Base-by-base conservation (phyloP, 2,888 invertebrate genomes). In the Andrena camellia region DNA sequence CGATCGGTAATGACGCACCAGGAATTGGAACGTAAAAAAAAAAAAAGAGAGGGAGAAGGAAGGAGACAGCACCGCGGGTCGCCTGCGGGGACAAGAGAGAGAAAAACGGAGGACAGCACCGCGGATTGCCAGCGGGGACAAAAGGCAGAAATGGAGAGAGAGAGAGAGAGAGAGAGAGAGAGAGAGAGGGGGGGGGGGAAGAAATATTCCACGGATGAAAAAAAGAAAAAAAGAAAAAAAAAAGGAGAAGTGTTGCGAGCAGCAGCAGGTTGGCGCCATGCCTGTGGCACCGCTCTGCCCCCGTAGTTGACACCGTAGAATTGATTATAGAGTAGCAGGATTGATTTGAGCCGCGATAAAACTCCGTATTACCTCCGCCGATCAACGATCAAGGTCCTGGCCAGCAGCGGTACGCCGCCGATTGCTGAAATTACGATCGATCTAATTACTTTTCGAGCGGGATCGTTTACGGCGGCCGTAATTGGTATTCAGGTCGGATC, bases 211-310 rank as follows among this genome's bases (percentile, higher is more conserved):
- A 10, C 23, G 57, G 23, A 20, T 23, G 20, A 13, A 13, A 17
- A 6, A 26, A 42, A 13, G 33, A 57, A 57, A 60, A 54, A 62
- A 31, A 5, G 26, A 4, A 23, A 62, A 8, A 33, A 10, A 64
- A 42, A 42, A 52, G 10, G 23, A 63, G 29, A 20, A 33, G 7
- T 33, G 57, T 57, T 57, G 20, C 57, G 3, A 57, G 26, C 26
- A 54, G 20, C 20, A 75, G 60, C 60, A 78, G 72, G 75, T 83
- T 83, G 86, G 77, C 85, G 83, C 82, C 83, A 83, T 59, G 57
- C 81, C 57, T 20, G 26, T 57, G 77, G 72, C 52, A 72, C 62
- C 69, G 68, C 52, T 74, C 42, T 78, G 85, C 72, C 72, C 66
- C 68, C 68, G 48, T 60, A 50, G 70, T 85, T 80, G 82, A 77